Evolutionary conservation across 2,888 invertebrate species (phyloP).

Genomic region (Lasioglossum marginatum): DNA sequence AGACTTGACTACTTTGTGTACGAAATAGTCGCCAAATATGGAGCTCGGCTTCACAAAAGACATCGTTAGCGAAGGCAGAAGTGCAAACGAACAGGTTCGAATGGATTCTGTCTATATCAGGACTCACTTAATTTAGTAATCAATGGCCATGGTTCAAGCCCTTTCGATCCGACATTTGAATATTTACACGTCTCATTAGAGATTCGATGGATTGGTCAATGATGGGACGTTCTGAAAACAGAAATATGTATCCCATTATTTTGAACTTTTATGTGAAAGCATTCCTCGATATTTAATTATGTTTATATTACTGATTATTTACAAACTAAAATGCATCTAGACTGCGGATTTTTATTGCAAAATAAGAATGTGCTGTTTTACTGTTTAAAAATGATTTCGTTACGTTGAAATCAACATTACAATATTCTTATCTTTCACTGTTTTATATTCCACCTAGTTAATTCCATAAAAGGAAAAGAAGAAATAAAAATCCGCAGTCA

Average conservation of each 20-base stretch:
- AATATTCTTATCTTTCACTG: too few relatives aligned
- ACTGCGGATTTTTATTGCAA: too few relatives aligned
- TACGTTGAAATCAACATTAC: too few relatives aligned
- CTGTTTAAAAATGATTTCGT: too few relatives aligned
- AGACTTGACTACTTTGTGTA: conserved; percentile 27
- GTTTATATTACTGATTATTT: not conserved
- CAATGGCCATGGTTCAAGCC: conserved; percentile 27
- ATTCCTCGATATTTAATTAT: not conserved
- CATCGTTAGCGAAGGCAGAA: conserved; percentile 27
- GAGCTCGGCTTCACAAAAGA: conserved; percentile 19
- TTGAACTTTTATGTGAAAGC: not conserved
- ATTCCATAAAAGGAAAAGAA: too few relatives aligned
- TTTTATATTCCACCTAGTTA: too few relatives aligned
- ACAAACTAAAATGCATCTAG: not conserved
- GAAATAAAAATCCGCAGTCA: too few relatives aligned
- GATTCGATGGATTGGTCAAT: not conserved
- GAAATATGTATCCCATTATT: not conserved
- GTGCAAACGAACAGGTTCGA: conserved; percentile 35
- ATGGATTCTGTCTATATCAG: conserved; percentile 30
- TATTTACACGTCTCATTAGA: not conserved
- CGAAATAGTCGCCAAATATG: conserved; percentile 46
- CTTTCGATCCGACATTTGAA: conserved; percentile 3
- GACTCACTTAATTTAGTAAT: conserved; percentile 57
- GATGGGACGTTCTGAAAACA: not conserved
- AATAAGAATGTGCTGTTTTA: too few relatives aligned